phyloP scores from a whole-genome alignment of 2,113 vertebrate species.

The Calonectris borealis region DNA sequence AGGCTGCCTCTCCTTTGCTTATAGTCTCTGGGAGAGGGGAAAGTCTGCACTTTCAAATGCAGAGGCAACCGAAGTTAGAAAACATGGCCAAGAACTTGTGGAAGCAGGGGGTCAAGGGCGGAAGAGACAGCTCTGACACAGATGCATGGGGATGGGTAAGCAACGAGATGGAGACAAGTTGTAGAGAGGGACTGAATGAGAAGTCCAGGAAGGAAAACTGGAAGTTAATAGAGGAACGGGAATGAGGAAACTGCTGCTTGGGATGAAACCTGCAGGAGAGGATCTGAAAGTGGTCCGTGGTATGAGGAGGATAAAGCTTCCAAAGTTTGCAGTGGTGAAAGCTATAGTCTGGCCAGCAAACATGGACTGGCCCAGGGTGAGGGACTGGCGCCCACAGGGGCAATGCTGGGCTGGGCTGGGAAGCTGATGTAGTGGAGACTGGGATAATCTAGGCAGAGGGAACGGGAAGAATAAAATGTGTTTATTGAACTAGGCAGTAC shows the following conservation, averaged over 20 bases:
- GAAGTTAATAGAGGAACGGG: background rate
- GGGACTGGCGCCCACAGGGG: background rate
- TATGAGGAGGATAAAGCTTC: background rate
- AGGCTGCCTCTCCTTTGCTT: background rate
- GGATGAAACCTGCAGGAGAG: background rate
- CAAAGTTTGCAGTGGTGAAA: background rate
- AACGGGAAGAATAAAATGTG: background rate
- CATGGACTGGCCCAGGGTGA: background rate
- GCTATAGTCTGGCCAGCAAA: background rate
- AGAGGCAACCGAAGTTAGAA: background rate
- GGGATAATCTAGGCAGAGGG: background rate
- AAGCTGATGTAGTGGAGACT: background rate
- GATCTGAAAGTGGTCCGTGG: background rate
- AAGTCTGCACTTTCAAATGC: background rate
- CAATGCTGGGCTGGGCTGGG: background rate
- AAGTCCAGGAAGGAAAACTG: background rate
- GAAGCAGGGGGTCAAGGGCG: background rate
- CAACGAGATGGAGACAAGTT: background rate
- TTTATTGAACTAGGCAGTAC: background rate
- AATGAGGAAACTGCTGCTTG: background rate
- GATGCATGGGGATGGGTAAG: background rate
- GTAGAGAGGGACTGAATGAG: background rate
- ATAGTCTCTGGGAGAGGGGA: background rate
- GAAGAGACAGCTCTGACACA: background rate
- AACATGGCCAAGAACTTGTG: background rate